Evolutionary conservation across 2,113 vertebrate species (phyloP), one percentile per base, ranked within the genome.

Genomic region (Misgurnus anguillicaudatus): DNA sequence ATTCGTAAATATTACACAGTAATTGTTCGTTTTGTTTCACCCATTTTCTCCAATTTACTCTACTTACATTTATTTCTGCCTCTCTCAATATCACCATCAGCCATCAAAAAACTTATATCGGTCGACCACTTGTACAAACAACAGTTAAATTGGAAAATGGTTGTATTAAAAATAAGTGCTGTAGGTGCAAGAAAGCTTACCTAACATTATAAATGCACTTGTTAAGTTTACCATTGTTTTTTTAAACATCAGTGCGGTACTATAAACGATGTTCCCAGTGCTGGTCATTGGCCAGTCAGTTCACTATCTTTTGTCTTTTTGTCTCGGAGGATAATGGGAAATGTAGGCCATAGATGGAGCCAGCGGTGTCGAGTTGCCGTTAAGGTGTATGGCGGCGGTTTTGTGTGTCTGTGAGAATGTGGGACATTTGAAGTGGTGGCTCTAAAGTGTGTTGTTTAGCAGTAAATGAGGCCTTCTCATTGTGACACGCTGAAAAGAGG

Each of bases 401-500:
- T 65, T 51, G 61, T 53, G 74, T 75, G 74, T 76, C 82, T 66
- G 79, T 53, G 65, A 63, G 76, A 81, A 84, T 78, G 75, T 60
- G 68, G 83, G 75, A 79, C 79, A 84, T 84, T 84, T 45, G 83
- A 84, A 84, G 83, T 77, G 78, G 78, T 36, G 61, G 70, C 61
- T 66, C 78, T 65, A 73, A 47, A 76, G 79, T 80, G 77, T 73
- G 79, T 83, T 84, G 82, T 80, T 84, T 74, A 58, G 78, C 38
- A 19, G 61, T 74, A 68, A 84, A 79, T 78, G 75, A 81, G 83
- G 75, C 75, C 58, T 72, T 70, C 79, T 78, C 79, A 75, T 84
- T 84, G 79, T 84, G 79, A 41, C 10, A 48, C 19, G 45, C 83
- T 84, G 79, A 84, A 84, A 81, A 66, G 79, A 79, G 42, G 57